Base-by-base conservation (phyloP, 2,797 vertebrate genomes). In the Tenualosa ilisha region DNA sequence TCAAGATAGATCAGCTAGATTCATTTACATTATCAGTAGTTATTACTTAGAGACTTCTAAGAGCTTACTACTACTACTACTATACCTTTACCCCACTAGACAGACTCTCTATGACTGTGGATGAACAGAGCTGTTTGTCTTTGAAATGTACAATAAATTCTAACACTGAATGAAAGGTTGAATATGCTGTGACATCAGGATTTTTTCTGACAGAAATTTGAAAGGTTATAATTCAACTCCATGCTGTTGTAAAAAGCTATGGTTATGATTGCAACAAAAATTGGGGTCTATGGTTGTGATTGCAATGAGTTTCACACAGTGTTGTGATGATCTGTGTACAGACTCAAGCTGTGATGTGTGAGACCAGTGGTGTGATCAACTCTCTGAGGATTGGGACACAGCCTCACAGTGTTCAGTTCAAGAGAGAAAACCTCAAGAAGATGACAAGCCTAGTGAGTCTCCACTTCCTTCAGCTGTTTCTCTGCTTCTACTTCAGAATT, bases 381-480 rank as follows among this genome's bases (percentile, higher is more conserved):
- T 95, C 95, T 81, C 90, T 97, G 90, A 93, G 96, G 85, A 96
- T 97, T 53, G 94, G 93, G 13, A 89, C 84, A 84, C 92, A 86
- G 49, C 82, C 89, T 84, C 90, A 82, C 90, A 82, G 87, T 20
- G 88, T 89, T 6, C 94, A 96, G 24, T 98, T 98, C 92, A 93
- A 86, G 0, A 92, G 95, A 24, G 97, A 98, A 92, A 97, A 91
- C 88, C 93, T 98, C 86, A 90, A 91, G 40, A 90, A 91, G 40
- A 68, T 85, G 0, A 93, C 95, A 84, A 93, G 91, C 84, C 90
- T 98, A 96, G 97, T 98, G 84, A 95, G 96, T 91, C 59, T 22
- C 37, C 31, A 17, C 15, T 20, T 75, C 31, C 4, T 75, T 5
- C 17, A 20, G 31, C 31, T 75, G 2, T 22, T 8, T 1, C 59